Evolutionary conservation across 2,113 vertebrate species (phyloP), one percentile per base, ranked within the genome.

Genomic region (Cyphotilapia sp.): DNA sequence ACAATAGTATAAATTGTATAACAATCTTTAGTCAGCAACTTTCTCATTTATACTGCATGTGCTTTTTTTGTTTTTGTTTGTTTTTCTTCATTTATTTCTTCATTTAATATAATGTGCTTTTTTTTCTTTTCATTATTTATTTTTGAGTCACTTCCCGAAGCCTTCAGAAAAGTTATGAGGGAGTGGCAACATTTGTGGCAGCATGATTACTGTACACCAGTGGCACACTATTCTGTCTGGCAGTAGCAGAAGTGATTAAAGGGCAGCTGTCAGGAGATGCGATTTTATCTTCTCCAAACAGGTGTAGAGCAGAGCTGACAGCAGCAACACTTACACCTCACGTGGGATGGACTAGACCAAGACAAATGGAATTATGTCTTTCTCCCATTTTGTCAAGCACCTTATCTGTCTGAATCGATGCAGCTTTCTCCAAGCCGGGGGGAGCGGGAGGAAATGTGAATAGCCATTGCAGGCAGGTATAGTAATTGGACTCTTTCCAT

Each of bases 281-380:
- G 92, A 95, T 94, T 95, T 96, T 96, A 95, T 95, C 93, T 92
- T 42, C 89, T 19, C 80, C 84, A 90, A 95, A 94, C 94, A 94
- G 93, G 91, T 94, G 93, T 88, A 91, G 92, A 93, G 88, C 89
- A 24, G 85, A 90, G 92, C 92, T 94, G 95, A 94, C 92, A 94
- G 93, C 94, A 90, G 91, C 91, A 88, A 90, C 86, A 92, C 93
- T 90, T 81, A 89, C 88, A 63, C 85, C 84, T 93, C 91, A 84
- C 84, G 45, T 89, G 89, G 94, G 94, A 95, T 84, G 89, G 91
- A 76, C 93, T 92, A n/a, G 54, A 93, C 92, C 93, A 93, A 95
- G 94, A 95, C 95, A 95, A 95, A 96, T 94, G 91, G 92, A 94
- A 93, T 93, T 84, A 96, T 93, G 92, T 92, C 88, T 91, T 92